Conservation (phyloP, 30 jellyfish, hydroid and myxozoan species). For the Hydractinia symbiolongicarpus region DNA sequence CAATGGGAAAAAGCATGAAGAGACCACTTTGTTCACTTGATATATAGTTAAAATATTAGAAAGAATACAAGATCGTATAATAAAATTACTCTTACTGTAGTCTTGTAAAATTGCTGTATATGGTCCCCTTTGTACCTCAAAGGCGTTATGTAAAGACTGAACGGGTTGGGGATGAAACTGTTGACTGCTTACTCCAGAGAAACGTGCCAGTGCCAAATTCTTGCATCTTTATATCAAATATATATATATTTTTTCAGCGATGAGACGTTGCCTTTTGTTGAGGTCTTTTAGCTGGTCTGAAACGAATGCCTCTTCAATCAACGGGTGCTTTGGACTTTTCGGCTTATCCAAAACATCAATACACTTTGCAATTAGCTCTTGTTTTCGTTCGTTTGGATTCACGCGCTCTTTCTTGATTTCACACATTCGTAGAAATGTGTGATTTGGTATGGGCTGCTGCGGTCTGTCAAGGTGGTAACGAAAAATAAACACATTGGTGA, state of each 20-base stretch:
- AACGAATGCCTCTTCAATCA: neutral
- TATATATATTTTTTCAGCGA: neutral
- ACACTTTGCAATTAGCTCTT: slow-evolving; percentile 3
- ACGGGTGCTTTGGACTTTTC: neutral
- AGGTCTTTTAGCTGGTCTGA: slow-evolving; percentile 2
- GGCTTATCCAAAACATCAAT: slow-evolving; percentile 8
- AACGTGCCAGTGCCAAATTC: neutral
- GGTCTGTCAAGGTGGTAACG: too few species aligned
- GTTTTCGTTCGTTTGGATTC: neutral
- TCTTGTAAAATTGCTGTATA: too few species aligned
- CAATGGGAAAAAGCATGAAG: neutral
- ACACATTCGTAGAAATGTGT: too few species aligned
- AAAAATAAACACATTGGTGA: too few species aligned
- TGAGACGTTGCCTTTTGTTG: neutral
- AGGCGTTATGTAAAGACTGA: neutral
- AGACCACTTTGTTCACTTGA: too few species aligned
- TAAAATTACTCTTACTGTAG: too few species aligned
- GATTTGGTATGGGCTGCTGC: neutral
- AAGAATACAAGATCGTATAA: too few species aligned
- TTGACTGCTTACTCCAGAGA: neutral
- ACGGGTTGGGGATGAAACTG: neutral
- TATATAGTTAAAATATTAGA: too few species aligned
- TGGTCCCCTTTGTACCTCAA: too few species aligned
- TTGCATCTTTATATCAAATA: neutral
- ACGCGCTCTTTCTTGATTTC: neutral